These are phyloP conservation scores for Monarcha castaneiventris DNA, from an alignment of 2,113 vertebrate genomes.

Conservation along the genomic window DNA sequence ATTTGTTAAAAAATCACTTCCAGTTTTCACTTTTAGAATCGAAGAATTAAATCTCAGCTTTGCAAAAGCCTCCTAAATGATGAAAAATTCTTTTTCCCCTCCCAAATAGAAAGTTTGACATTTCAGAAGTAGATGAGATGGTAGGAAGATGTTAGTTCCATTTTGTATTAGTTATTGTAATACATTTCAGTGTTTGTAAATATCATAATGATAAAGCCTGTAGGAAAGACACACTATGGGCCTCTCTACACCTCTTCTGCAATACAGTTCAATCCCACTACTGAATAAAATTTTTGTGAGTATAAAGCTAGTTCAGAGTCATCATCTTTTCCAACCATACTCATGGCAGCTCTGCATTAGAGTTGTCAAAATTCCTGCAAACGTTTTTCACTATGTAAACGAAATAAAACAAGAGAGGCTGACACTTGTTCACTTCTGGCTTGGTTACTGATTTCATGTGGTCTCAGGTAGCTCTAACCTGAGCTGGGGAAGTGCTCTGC, in stretches of 20 bases:
- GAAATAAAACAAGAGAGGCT: not conserved
- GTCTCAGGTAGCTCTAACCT: not conserved
- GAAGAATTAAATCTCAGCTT: not conserved
- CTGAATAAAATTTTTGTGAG: not conserved
- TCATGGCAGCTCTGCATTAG: not conserved
- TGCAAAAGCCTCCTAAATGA: not conserved
- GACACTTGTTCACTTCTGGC: not conserved
- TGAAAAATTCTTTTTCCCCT: not conserved
- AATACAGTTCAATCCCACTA: not conserved
- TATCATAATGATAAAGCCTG: not conserved
- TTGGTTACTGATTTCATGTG: not conserved
- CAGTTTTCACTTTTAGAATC: not conserved
- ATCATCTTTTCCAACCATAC: not conserved
- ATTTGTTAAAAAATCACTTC: constrained; percentile 9
- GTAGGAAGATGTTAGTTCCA: not conserved
- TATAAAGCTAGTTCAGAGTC: not conserved
- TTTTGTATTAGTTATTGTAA: not conserved
- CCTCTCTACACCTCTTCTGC: not conserved
- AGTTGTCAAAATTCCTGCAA: not conserved
- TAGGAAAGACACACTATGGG: not conserved
- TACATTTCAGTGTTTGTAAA: not conserved
- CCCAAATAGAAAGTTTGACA: not conserved
- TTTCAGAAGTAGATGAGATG: not conserved
- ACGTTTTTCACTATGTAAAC: not conserved
- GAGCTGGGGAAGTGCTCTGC: not conserved